Base-by-base conservation (phyloP, 1,140 invertebrate genomes). In the Diachasmimorpha longicaudata region DNA sequence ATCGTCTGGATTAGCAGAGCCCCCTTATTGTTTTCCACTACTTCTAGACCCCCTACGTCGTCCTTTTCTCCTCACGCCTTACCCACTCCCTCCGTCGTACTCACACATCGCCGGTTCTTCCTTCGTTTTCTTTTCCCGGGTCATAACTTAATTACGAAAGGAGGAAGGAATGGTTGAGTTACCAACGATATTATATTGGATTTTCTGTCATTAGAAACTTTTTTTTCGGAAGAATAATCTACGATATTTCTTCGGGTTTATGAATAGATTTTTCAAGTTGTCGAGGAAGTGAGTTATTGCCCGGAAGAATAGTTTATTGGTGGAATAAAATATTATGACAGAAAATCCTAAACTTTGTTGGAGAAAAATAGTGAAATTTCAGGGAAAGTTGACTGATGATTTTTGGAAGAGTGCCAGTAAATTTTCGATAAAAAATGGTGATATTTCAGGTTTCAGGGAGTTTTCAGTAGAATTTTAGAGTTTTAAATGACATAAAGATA, bases 91-190 rank as follows among this genome's bases (percentile, higher is more conserved):
- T 68, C 37, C 37, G 21, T 13, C 55, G 11, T 6, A 44, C 31
- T n/a, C 13, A 69, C 68, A 48, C 44, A 36, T 21, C 31, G 39
- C 2, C 39, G 1, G 13, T 52, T 48, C 19, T 63, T 48, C 42
- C 66, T 48, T 52, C 42, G 48, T 42, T 74, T 63, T 39, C 44
- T 42, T 76, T 77, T 79, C 81, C 80, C 82, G 82, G 82, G 80
- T 85, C 88, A 87, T 88, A 89, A 88, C 87, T 89, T 88, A 88
- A 89, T 89, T 89, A 88, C 85, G 85, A 85, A 84, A 86, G 87
- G 87, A 86, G 84, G 84, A 85, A 84, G 80, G 78, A 79, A 77
- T 66, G 75, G 78, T 67, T 39, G 71, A 77, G 75, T 75, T 71
- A 46, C 73, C 37, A 72, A 77, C 76, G 78, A 67, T 68, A 72